Evolutionary conservation across 1,140 invertebrate genomes (phyloP).

Genomic region (Cyclargus thomasi): DNA sequence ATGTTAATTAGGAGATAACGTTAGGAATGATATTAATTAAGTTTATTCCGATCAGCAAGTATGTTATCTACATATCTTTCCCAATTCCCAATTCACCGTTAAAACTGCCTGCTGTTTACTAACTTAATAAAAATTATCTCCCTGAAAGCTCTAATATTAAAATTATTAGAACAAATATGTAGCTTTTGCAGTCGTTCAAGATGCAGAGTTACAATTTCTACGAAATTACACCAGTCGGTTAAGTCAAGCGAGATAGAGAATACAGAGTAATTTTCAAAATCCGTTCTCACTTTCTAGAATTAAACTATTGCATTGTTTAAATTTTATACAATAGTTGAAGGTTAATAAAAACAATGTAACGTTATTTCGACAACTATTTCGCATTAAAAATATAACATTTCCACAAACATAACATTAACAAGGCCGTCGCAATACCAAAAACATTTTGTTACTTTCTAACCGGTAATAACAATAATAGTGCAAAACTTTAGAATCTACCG

Average conservation of each 20-base stretch:
- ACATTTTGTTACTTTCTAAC: constrained; percentile 14
- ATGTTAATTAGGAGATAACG: background rate
- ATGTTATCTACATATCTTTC: too few relatives aligned
- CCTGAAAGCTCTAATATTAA: background rate
- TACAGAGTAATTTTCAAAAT: background rate
- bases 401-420: background rate
- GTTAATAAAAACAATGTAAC: background rate
- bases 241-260: background rate
- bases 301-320: background rate
- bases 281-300: too few relatives aligned
- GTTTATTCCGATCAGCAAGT: background rate
- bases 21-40: background rate
- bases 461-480: background rate
- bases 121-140: background rate
- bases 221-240: background rate
- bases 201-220: background rate
- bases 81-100: too few relatives aligned
- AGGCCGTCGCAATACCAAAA: background rate
- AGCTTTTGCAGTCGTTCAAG: background rate
- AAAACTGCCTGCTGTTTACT: too few relatives aligned
- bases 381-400: background rate
- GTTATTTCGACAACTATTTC: background rate
- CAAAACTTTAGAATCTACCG: background rate
- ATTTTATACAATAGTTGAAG: background rate
- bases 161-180: too few relatives aligned